Percentiles rank a stretch among this genome's conserved stretches.
Conservation (phyloP, 2,113 vertebrate genomes). For the Carassius auratus region DNA sequence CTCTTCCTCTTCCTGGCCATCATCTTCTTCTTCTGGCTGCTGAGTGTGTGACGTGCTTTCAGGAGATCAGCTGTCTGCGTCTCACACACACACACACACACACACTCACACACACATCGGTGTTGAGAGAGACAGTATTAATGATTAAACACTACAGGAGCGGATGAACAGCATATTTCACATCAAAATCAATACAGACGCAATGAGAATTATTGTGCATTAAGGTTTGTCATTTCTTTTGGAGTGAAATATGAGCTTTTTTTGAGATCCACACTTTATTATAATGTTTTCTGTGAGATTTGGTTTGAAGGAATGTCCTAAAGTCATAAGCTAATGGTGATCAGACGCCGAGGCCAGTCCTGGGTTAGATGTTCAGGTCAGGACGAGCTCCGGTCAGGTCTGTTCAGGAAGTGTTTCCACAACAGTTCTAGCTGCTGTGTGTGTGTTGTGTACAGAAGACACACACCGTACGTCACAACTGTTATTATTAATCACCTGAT, state of each 20-base stretch:
- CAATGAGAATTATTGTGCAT: background rate
- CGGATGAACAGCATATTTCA: background rate
- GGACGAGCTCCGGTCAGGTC: background rate
- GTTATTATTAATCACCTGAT: background rate
- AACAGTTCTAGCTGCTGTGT: constrained; percentile 9
- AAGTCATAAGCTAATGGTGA: background rate
- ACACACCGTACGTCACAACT: background rate
- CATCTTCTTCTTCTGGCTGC: constrained; percentile 94
- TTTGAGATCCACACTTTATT: background rate
- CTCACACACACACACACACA: background rate
- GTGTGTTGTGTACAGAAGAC: constrained; percentile 10
- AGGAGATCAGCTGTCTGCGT: background rate
- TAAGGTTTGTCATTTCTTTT: background rate
- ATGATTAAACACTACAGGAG: background rate
- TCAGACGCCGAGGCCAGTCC: background rate
- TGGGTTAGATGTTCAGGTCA: background rate
- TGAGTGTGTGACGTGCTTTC: constrained; percentile 79
- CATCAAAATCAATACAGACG: background rate
- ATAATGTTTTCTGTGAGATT: background rate
- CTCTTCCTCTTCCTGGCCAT: constrained; percentile 91
- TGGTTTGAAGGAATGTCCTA: background rate
- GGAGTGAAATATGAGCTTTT: background rate
- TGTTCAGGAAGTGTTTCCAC: constrained; percentile 27
- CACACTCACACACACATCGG: background rate
- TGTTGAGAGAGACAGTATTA: constrained; percentile 12